Conservation (phyloP, 2,113 vertebrate species). For the Cyrtonyx montezumae region DNA sequence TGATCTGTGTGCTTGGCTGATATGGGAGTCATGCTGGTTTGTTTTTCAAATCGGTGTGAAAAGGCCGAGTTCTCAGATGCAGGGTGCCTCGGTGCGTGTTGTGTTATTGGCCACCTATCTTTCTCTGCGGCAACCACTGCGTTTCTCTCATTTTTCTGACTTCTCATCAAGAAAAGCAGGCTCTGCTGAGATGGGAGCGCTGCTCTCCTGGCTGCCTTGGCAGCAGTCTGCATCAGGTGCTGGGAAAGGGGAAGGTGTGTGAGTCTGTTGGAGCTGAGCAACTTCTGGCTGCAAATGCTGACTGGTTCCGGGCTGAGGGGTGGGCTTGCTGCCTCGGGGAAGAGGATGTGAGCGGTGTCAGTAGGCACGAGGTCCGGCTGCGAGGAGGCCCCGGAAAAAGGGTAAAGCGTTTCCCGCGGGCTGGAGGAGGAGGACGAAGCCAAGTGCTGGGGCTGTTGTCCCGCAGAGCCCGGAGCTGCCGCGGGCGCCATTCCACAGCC, state of each 20-base stretch:
- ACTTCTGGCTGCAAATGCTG: neutral
- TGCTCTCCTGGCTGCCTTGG: neutral
- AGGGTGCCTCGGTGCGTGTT: neutral
- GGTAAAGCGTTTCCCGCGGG: neutral
- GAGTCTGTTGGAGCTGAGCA: neutral
- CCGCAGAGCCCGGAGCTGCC: neutral
- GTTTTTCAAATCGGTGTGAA: neutral
- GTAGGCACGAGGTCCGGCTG: accelerated
- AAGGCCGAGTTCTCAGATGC: neutral
- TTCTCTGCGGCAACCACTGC: neutral
- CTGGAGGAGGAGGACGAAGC: neutral
- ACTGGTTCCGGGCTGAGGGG: neutral
- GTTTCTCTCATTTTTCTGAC: neutral
- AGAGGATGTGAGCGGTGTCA: neutral
- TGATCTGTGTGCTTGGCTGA: neutral
- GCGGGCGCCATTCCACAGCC: neutral
- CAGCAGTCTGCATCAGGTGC: neutral
- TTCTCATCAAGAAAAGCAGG: neutral
- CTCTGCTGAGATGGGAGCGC: accelerated
- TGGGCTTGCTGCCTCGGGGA: accelerated
- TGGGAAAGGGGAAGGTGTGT: neutral
- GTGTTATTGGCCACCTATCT: neutral
- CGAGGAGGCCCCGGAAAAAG: neutral
- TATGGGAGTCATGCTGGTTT: neutral
- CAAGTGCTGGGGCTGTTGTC: neutral